Conservation (phyloP, 2,113 vertebrate genomes). For the Chitala chitala region DNA sequence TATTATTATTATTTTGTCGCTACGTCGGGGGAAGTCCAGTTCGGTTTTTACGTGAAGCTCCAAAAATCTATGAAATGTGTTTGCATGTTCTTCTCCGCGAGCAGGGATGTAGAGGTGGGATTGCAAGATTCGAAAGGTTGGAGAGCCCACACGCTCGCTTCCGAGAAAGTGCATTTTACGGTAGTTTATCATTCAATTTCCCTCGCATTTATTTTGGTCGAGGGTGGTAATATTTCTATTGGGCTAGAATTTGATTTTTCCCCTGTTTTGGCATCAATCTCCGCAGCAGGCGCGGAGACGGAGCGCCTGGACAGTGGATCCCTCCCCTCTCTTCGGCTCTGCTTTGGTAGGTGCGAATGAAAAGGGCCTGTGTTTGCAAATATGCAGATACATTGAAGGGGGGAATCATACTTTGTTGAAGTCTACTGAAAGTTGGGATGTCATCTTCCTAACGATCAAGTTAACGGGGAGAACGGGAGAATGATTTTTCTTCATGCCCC, state of each 20-base stretch:
- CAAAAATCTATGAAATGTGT: slow-evolving; percentile 80
- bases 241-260: slow-evolving; percentile 47
- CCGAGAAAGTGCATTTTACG: slow-evolving; percentile 67
- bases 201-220: slow-evolving; percentile 43
- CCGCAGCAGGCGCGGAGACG: slow-evolving; percentile 62
- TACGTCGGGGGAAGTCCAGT: slow-evolving; percentile 65
- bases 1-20: slow-evolving; percentile 27
- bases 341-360: slow-evolving; percentile 73
- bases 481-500: slow-evolving; percentile 40
- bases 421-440: slow-evolving; percentile 72
- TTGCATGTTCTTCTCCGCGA: slow-evolving; percentile 75
- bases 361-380: slow-evolving; percentile 63
- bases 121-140: slow-evolving; percentile 69
- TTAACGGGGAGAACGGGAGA: slow-evolving; percentile 47
- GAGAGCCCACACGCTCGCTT: slow-evolving; percentile 72
- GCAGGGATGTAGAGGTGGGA: slow-evolving; percentile 86
- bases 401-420: slow-evolving; percentile 66
- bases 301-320: slow-evolving; percentile 69
- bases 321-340: slow-evolving; percentile 65
- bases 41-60: slow-evolving; percentile 82
- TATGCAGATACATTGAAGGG: slow-evolving; percentile 63
- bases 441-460: slow-evolving; percentile 64
- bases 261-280: slow-evolving; percentile 60
- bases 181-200: slow-evolving; percentile 47
- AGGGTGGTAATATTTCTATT: slow-evolving; percentile 50